Base-by-base conservation (phyloP, 2,888 invertebrate species). In the Drosophila monieri region DNA sequence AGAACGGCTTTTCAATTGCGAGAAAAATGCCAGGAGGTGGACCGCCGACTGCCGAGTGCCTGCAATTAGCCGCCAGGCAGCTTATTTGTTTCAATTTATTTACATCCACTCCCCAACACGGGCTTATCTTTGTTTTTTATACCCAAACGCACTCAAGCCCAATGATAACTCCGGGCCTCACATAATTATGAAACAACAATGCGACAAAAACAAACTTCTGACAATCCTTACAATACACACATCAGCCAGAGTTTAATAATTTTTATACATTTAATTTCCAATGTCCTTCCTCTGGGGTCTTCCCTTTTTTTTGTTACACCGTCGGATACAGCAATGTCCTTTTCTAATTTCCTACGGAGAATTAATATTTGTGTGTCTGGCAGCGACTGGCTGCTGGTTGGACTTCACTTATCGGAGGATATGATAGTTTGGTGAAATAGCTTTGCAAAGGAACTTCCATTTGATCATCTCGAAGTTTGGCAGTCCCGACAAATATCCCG, bases 201-300 rank as follows among this genome's bases (percentile, higher is more conserved):
- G 41, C 32, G 51, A 57, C 25, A 49, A 54, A 58, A 72, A 60
- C 66, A 62, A 67, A 73, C 66, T 56, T 65, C 53, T 74, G 72
- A 59, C 68, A 71, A 47, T 35, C 72, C 9, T 32, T 23, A 66
- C 71, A 53, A 72, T 39, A 14, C 12, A 47, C n/a, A 47, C 41
- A 32, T 47, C 51, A 32, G 67, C 55, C 48, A 10, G 59, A 18
- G 57, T 39, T 69, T 73, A 79, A 80, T 84, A 73, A 77, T 89
- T 90, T 88, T 90, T 89, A 88, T 88, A 84, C 80, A 89, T 91
- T 88, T 90, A 86, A 89, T 89, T 89, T 88, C 69, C 85, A 87
- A 87, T 88, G 90, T 88, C 85, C 87, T 84, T 80, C 80, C 72
- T 73, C 77, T 70, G 71, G 27, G 43, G 70, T 47, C 52, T 57